Conservation (phyloP, 1,140 invertebrate species). For the Pollicipes pollicipes region DNA sequence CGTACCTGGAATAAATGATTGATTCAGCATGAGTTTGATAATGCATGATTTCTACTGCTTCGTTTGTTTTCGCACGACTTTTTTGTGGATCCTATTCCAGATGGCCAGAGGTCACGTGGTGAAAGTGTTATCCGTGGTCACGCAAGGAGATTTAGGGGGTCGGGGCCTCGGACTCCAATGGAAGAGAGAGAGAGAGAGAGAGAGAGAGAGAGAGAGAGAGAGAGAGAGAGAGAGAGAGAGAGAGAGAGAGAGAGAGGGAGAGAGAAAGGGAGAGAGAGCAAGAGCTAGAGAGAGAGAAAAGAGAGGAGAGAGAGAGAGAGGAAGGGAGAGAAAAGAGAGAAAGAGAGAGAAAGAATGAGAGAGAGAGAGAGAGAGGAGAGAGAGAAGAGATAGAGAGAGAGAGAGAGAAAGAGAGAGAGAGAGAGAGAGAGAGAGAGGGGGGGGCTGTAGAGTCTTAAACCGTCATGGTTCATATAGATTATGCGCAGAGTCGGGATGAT, state of each 20-base stretch:
- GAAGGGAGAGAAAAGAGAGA: conserved; percentile 4
- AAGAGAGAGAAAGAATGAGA: conserved; percentile 5
- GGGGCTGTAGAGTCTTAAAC: no score
- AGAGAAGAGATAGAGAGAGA: conserved; percentile 3
- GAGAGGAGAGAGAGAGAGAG: conserved; percentile 10
- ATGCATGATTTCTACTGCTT: no score
- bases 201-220: background rate
- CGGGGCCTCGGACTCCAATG: no score
- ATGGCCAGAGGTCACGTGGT: no score
- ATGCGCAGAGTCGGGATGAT: no score
- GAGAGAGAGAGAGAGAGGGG: conserved; percentile 3
- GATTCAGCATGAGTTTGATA: no score
- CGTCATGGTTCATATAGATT: no score
- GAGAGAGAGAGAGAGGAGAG: background rate
- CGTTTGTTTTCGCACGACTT: no score
- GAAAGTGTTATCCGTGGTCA: no score
- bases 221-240: conserved; percentile 10
- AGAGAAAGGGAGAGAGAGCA: conserved; percentile 8
- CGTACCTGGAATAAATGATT: no score
- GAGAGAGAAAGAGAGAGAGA: conserved; percentile 6
- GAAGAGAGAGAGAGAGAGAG: conserved; percentile 10
- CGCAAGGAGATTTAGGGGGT: no score
- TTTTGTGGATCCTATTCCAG: no score
- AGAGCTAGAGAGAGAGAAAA: conserved; percentile 9
- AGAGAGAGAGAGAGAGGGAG: conserved; percentile 9